Conservation (phyloP, 2,113 vertebrate species). For the Cephalopholis sonnerati region DNA sequence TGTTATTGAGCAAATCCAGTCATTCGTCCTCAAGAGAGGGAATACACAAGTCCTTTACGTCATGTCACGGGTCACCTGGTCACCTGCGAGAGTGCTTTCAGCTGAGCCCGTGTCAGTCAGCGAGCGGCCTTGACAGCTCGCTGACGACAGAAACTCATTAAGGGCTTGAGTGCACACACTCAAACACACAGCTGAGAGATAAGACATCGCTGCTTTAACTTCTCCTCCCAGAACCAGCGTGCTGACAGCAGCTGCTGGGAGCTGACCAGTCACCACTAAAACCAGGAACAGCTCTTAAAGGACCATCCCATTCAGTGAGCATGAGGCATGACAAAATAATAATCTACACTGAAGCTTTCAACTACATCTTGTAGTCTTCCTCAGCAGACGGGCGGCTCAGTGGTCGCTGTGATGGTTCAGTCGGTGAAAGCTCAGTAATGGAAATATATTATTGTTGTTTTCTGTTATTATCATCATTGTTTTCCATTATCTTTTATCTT, state of each 20-base stretch:
- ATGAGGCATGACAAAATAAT: background rate
- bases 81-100: conserved; percentile 18
- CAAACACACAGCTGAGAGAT: background rate
- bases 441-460: too few relatives aligned
- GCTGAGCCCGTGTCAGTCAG: background rate
- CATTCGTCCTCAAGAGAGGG: conserved; percentile 30
- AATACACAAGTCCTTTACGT: background rate
- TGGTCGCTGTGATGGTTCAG: background rate
- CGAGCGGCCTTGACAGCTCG: conserved; percentile 25
- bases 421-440: background rate
- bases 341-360: background rate
- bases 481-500: too few relatives aligned
- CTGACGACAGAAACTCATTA: conserved; percentile 49
- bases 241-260: background rate
- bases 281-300: background rate
- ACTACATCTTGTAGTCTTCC: background rate
- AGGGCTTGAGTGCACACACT: background rate
- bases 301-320: background rate
- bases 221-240: background rate
- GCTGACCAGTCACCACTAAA: background rate
- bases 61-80: conserved; percentile 25
- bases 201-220: background rate
- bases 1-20: conserved; percentile 3
- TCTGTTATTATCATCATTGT: too few relatives aligned
- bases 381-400: background rate